phyloP scores from a whole-genome alignment of 1,140 invertebrate species.

The Hypothenemus hampei region DNA sequence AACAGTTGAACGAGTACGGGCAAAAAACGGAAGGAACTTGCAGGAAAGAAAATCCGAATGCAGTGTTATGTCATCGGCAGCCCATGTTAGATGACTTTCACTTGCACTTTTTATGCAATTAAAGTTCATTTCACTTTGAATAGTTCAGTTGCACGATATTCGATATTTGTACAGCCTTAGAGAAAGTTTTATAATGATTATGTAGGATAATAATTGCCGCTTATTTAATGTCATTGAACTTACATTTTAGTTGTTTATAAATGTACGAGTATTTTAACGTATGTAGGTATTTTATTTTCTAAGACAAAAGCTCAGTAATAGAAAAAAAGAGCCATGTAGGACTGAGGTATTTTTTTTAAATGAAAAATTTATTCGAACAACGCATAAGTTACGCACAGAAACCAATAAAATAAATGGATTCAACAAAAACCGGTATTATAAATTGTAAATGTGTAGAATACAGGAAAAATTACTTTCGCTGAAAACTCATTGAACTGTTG shows the following conservation, averaged over 20 bases:
- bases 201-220: conserved; percentile 3
- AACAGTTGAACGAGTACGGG: too few species aligned
- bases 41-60: conserved; percentile 8
- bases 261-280: too few species aligned
- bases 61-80: conserved; percentile 8
- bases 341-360: too few species aligned
- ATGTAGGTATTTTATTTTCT: too few species aligned
- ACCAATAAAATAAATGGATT: too few species aligned
- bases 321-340: too few species aligned
- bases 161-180: conserved; percentile 5
- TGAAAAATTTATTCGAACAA: too few species aligned
- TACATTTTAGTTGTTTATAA: too few species aligned
- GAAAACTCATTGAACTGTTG: conserved; percentile 6
- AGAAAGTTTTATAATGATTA: conserved; percentile 20
- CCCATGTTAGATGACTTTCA: conserved; percentile 14
- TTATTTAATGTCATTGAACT: conserved; percentile 13
- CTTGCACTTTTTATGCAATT: conserved; percentile 20
- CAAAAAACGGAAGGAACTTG: background rate
- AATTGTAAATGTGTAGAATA: too few species aligned
- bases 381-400: too few species aligned
- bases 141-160: conserved; percentile 16
- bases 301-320: too few species aligned
- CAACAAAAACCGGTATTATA: too few species aligned
- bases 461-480: conserved; percentile 9
- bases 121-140: conserved; percentile 22